Evolutionary conservation across 2,797 vertebrate species (phyloP).

Genomic region (Ptychobarbus kaznakovi): DNA sequence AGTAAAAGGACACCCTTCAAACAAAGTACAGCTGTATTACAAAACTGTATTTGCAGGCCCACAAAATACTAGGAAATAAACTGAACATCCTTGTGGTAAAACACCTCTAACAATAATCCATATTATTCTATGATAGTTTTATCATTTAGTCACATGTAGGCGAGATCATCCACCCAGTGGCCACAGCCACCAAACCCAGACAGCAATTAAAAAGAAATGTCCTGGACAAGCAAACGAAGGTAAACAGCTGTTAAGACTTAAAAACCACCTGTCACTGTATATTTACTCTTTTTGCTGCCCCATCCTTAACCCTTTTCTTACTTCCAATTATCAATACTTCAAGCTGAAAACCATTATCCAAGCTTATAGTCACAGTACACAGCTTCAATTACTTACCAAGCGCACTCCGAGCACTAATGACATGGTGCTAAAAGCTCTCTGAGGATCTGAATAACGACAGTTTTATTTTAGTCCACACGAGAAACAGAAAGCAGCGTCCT

Average conservation of each 20-base stretch:
- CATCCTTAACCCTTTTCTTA: slow-evolving; percentile 27
- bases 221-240: slow-evolving; percentile 11
- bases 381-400: slow-evolving; percentile 48
- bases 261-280: slow-evolving; percentile 45
- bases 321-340: slow-evolving; percentile 23
- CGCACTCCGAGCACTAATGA: slow-evolving; percentile 26
- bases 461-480: slow-evolving; percentile 42
- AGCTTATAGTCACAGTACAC: slow-evolving; percentile 24
- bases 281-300: not conserved
- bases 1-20: not conserved
- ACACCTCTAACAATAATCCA: not conserved
- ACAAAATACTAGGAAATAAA: not conserved
- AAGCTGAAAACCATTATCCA: slow-evolving; percentile 18
- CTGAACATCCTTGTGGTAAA: not conserved
- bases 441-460: slow-evolving; percentile 1
- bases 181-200: slow-evolving; percentile 32
- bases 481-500: slow-evolving; percentile 28
- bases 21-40: not conserved
- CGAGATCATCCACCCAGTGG: not conserved
- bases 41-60: not conserved
- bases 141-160: not conserved
- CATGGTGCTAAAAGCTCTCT: slow-evolving; percentile 8
- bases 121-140: not conserved
- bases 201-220: slow-evolving; percentile 20
- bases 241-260: slow-evolving; percentile 24